These are phyloP conservation scores for Linhomoeus sp. DNA, from an alignment of 2,888 invertebrate genomes.

Conservation along the genomic window DNA sequence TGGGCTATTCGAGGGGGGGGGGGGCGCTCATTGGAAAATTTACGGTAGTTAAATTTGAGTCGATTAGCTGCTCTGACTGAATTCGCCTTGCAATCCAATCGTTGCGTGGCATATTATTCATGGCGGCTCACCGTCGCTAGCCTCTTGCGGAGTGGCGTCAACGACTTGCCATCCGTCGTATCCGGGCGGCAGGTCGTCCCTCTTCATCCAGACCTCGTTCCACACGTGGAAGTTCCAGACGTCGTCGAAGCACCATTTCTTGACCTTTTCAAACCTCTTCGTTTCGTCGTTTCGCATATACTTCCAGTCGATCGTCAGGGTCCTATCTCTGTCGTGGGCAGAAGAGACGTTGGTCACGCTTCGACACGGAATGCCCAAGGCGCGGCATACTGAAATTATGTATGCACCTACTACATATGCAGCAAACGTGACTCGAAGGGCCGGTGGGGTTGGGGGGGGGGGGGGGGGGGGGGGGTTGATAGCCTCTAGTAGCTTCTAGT, in stretches of 20 bases:
- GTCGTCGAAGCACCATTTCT: constrained; percentile 50
- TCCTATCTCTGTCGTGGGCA: constrained; percentile 54
- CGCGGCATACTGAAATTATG: constrained; percentile 47
- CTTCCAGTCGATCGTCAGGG: constrained; percentile 54
- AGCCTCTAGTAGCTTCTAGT: no score
- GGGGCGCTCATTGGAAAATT: no score
- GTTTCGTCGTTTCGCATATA: constrained; percentile 41
- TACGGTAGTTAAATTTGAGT: no score
- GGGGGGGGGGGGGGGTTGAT: no score
- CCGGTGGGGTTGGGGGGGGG: no score
- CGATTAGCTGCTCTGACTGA: no score
- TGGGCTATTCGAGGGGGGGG: no score
- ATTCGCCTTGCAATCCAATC: no score
- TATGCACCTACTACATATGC: no score
- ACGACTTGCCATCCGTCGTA: constrained; percentile 65
- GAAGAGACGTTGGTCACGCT: constrained; percentile 57
- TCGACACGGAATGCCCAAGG: constrained; percentile 54
- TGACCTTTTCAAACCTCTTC: constrained; percentile 38
- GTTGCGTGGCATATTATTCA: no score
- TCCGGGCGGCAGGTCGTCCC: constrained; percentile 43
- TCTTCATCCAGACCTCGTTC: constrained; percentile 60
- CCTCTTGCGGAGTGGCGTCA: constrained; percentile 58
- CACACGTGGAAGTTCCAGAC: constrained; percentile 65
- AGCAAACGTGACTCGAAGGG: no score
- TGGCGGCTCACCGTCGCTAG: constrained; percentile 45